These are phyloP conservation scores for Cryptotis parvus DNA, from an alignment of 2,113 vertebrate species.

Conservation along the genomic window DNA sequence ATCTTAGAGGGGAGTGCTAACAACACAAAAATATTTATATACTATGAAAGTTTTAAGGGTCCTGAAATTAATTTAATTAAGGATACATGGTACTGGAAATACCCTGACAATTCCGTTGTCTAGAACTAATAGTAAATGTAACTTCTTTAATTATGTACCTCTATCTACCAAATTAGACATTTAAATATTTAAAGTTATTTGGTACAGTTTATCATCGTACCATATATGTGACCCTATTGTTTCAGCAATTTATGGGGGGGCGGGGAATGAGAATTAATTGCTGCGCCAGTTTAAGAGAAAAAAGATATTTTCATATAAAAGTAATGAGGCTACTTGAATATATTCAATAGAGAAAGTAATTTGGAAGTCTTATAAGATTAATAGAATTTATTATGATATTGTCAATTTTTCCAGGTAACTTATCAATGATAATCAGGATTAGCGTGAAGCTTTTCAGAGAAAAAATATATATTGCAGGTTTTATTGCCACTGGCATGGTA, in stretches of 20 bases:
- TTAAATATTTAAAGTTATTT: slow-evolving; percentile 44
- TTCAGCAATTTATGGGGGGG: neutral
- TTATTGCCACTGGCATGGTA: neutral
- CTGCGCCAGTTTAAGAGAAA: slow-evolving; percentile 17
- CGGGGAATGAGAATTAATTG: neutral
- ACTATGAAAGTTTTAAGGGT: neutral
- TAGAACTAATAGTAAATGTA: slow-evolving; percentile 1
- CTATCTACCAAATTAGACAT: neutral
- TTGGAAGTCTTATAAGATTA: neutral
- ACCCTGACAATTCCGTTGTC: neutral
- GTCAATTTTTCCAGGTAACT: neutral
- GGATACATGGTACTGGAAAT: neutral
- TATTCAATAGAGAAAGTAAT: slow-evolving; percentile 2
- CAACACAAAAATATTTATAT: neutral
- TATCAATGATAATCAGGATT: neutral
- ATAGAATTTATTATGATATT: neutral
- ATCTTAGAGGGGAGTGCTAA: neutral
- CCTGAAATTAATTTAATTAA: neutral
- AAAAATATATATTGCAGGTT: neutral
- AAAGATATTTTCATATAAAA: slow-evolving; percentile 42
- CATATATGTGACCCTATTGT: neutral
- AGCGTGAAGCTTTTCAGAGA: neutral
- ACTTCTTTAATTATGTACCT: slow-evolving; percentile 33
- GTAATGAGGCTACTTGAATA: neutral
- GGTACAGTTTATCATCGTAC: slow-evolving; percentile 3